Base-by-base conservation (phyloP, 2,113 vertebrate genomes). In the Paramormyrops kingsleyae region DNA sequence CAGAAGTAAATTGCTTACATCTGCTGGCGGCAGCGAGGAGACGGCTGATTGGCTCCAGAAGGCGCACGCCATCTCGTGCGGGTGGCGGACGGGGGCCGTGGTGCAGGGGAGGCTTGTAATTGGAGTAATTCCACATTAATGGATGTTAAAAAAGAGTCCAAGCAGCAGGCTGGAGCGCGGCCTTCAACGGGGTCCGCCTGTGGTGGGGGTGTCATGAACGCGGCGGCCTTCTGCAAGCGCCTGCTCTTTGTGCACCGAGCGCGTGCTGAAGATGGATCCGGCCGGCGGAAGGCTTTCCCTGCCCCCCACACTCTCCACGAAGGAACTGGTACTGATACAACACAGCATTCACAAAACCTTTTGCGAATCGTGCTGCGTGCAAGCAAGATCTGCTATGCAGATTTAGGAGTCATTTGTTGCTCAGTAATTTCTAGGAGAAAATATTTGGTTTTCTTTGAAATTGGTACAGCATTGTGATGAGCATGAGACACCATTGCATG, bases 1-100 rank as follows among this genome's bases (percentile, higher is more conserved):
- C 96, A 98, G 97, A 98, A 99, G 96, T 97, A 99, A 99, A 99
- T 99, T 99, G 98, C 98, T 99, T 98, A 98, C 98, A 99, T 99
- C 98, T 99, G 99, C 97, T 99, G 97, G 97, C 95, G 96, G 97
- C 97, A 92, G 97, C 96, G 95, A 95, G 93, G 97, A 97, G 96
- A 97, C 96, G 97, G 97, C 97, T 97, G 98, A 99, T 99, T 98
- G 98, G 98, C 95, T 96, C 90, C 97, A 95, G 97, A 93, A 96
- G 97, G 97, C 96, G 97, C 95, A 96, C 96, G 96, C 96, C 96
- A 97, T 97, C 97, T 97, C 97, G 96, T 97, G 95, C 95, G 97
- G 97, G 96, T 96, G 96, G 95, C 94, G 96, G 96, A 96, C 92
- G 92, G 94, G 94, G 95, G 94, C 96, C 97, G 96, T 92, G 95